A percentile compares a stretch with the other conserved stretches of the same genome.
These are phyloP conservation scores for Eristalis intricaria DNA, from an alignment of 2,888 invertebrate species.

Conservation along the genomic window DNA sequence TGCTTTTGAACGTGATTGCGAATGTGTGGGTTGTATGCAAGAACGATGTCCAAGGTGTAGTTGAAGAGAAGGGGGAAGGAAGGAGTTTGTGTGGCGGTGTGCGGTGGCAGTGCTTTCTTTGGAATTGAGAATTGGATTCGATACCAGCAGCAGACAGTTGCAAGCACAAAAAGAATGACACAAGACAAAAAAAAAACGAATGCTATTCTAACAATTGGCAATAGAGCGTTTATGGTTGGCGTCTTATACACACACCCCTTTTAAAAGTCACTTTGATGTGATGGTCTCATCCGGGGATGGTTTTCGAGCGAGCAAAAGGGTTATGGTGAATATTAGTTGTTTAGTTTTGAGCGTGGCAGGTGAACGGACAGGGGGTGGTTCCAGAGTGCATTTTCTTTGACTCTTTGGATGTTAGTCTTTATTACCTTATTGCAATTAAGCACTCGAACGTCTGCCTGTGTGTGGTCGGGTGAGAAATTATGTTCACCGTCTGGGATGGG, in stretches of 20 bases:
- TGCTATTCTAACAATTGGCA: constrained; percentile 42
- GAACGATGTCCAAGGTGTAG: constrained; percentile 18
- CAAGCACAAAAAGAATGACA: constrained; percentile 33
- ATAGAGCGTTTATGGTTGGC: constrained; percentile 62
- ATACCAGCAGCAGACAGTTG: constrained; percentile 56
- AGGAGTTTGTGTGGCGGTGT: constrained; percentile 8
- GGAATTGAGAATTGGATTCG: constrained; percentile 43
- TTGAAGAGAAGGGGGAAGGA: constrained; percentile 40
- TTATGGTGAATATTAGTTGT: neutral
- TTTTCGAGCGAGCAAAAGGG: constrained; percentile 1
- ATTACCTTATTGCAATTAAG: constrained; percentile 41
- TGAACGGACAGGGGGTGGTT: neutral
- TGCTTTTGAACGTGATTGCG: neutral
- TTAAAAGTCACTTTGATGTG: neutral
- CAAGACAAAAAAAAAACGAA: constrained; percentile 13
- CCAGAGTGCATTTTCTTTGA: constrained; percentile 19
- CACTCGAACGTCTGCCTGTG: neutral
- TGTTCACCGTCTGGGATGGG: neutral
- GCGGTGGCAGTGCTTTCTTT: constrained; percentile 32
- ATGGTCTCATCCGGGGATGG: constrained; percentile 1
- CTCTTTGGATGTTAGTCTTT: constrained; percentile 15
- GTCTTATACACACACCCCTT: neutral
- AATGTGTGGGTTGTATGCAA: constrained; percentile 35
- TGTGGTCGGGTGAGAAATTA: neutral
- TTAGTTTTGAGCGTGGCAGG: neutral